Conservation (phyloP, 2,888 invertebrate species). For the Nemurella pictetii region DNA sequence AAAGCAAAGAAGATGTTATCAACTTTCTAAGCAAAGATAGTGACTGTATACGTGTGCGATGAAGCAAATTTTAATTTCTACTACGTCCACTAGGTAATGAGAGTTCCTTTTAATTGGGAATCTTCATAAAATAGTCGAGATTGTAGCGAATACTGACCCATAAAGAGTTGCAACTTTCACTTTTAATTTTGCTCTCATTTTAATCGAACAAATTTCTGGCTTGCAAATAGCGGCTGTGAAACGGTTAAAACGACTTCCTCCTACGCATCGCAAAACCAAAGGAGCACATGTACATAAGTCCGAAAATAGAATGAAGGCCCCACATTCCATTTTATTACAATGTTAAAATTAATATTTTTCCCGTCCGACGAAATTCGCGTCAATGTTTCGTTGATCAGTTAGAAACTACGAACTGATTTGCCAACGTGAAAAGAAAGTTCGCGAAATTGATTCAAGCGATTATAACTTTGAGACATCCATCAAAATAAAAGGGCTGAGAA, state of each 20-base stretch:
- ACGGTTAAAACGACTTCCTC: neutral
- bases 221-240: neutral
- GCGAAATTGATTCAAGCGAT: neutral
- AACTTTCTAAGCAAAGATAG: too few relatives aligned
- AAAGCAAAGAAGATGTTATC: too few relatives aligned
- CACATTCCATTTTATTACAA: neutral
- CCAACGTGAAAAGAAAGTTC: neutral
- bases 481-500: neutral
- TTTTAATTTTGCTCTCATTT: neutral
- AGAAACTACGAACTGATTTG: neutral
- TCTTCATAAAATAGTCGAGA: too few relatives aligned
- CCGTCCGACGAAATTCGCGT: neutral
- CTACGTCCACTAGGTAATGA: too few relatives aligned
- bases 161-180: neutral
- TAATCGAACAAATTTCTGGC: neutral
- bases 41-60: too few relatives aligned
- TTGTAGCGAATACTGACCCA: too few relatives aligned
- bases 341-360: neutral
- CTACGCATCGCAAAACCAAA: neutral
- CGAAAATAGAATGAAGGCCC: neutral
- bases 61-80: too few relatives aligned
- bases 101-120: too few relatives aligned
- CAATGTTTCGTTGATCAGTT: neutral
- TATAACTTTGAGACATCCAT: neutral
- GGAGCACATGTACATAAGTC: neutral